Conservation (phyloP, 1,140 invertebrate genomes). For the Zelostemma sp. region DNA sequence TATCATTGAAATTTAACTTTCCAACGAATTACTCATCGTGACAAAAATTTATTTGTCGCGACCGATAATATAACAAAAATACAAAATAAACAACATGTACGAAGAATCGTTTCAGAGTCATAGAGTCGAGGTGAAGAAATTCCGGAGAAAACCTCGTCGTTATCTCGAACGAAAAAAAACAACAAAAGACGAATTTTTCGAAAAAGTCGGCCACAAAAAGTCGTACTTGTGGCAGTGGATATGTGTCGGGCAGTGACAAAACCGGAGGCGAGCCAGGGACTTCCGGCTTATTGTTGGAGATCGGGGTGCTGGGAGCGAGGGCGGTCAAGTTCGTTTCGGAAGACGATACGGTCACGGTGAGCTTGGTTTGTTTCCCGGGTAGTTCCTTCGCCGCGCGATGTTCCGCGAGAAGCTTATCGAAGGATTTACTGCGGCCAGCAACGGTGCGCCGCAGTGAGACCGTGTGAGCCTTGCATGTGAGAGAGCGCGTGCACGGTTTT, state of each 20-base stretch:
- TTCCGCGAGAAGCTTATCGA: constrained; percentile 84
- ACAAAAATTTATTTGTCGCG: too few species aligned
- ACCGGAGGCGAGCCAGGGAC: constrained; percentile 65
- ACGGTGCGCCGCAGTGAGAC: constrained; percentile 81
- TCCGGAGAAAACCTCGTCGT: too few species aligned
- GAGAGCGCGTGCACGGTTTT: constrained; percentile 83
- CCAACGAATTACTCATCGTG: too few species aligned
- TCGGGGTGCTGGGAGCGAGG: constrained; percentile 38
- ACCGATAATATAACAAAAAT: too few species aligned
- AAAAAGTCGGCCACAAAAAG: not conserved
- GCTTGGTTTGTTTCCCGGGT: constrained; percentile 57
- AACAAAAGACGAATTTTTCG: constrained; percentile 10
- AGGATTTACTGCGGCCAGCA: constrained; percentile 80
- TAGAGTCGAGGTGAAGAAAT: too few species aligned
- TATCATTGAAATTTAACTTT: too few species aligned
- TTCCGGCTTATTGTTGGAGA: constrained; percentile 52
- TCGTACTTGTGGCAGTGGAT: constrained; percentile 68
- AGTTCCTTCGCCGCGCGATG: constrained; percentile 78
- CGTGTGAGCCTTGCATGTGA: constrained; percentile 88
- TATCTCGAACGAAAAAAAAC: constrained; percentile 5
- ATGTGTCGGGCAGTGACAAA: constrained; percentile 65
- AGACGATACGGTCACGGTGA: constrained; percentile 50
- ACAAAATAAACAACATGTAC: too few species aligned
- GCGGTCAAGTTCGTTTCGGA: constrained; percentile 33
- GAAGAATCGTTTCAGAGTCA: too few species aligned